These are phyloP conservation scores for Globodera ellingtonae DNA, from an alignment of 1,140 invertebrate genomes.

Conservation along the genomic window DNA sequence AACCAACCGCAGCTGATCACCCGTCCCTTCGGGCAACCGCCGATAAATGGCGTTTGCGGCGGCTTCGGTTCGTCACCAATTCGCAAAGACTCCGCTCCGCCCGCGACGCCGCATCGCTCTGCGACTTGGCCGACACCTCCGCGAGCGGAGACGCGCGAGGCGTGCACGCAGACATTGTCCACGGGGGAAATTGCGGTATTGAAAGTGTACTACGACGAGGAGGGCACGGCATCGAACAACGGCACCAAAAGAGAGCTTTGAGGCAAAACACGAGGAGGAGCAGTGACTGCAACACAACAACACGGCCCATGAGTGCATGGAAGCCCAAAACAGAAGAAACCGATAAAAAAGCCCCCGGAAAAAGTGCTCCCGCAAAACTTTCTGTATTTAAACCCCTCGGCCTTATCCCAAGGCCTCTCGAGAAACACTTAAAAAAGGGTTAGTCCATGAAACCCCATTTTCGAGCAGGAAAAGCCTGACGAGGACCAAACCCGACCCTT, in stretches of 20 bases:
- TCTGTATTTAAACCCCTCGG: not conserved
- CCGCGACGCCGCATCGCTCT: constrained; percentile 30
- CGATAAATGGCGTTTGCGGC: constrained; percentile 25
- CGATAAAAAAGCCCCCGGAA: not conserved
- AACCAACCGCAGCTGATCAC: constrained; percentile 26
- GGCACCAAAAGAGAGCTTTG: not conserved
- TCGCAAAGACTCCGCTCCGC: constrained; percentile 35
- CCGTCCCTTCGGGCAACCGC: constrained; percentile 17
- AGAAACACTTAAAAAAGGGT: constrained; percentile 2
- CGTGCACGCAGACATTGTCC: constrained; percentile 62
- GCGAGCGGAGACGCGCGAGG: constrained; percentile 50
- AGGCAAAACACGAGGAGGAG: constrained; percentile 6
- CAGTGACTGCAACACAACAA: not conserved
- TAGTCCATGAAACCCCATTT: not conserved
- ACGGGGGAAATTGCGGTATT: constrained; percentile 63
- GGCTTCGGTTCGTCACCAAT: constrained; percentile 27
- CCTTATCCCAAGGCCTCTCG: not conserved
- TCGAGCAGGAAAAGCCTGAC: not conserved
- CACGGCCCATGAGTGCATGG: not conserved
- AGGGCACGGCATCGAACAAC: constrained; percentile 11
- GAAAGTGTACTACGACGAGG: constrained; percentile 60
- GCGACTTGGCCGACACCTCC: constrained; percentile 1
- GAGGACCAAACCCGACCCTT: not conserved
- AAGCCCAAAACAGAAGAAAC: not conserved
- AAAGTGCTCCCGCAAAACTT: not conserved